These are phyloP conservation scores for Montipora efflorescens DNA, from an alignment of 64 coral and sea anemone species.

Conservation along the genomic window DNA sequence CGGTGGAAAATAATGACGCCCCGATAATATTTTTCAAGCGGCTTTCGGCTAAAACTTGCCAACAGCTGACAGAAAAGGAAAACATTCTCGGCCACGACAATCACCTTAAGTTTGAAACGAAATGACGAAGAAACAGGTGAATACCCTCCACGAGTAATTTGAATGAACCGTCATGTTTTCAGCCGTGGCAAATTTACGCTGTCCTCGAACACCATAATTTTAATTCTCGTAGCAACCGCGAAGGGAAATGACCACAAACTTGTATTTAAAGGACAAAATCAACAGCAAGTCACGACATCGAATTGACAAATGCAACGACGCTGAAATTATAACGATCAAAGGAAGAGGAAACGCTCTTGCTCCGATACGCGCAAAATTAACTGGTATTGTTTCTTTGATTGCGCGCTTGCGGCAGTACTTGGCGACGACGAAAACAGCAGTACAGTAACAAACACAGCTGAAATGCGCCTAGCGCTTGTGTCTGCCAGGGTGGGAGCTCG, in stretches of 20 bases:
- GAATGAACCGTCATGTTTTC: constrained; percentile 36
- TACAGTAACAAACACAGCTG: background rate
- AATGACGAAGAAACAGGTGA: constrained; percentile 9
- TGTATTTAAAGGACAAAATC: background rate
- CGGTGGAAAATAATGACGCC: background rate
- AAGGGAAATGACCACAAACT: constrained; percentile 46
- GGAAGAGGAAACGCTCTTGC: background rate
- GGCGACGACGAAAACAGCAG: background rate
- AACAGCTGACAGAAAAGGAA: background rate
- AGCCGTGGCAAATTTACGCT: constrained; percentile 7
- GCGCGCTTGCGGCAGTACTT: constrained; percentile 12
- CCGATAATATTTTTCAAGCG: background rate
- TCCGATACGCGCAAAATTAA: background rate
- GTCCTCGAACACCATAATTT: background rate
- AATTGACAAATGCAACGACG: background rate
- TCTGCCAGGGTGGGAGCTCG: background rate
- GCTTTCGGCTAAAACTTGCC: background rate
- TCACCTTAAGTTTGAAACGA: background rate
- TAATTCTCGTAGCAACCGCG: background rate
- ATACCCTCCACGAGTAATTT: background rate
- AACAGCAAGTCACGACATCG: background rate
- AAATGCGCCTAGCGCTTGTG: constrained; percentile 10
- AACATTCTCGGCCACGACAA: background rate
- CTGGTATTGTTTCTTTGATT: constrained; percentile 1
- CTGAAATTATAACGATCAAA: background rate